phyloP scores from a whole-genome alignment of 2,888 invertebrate genomes.

The Morpho helenor region DNA sequence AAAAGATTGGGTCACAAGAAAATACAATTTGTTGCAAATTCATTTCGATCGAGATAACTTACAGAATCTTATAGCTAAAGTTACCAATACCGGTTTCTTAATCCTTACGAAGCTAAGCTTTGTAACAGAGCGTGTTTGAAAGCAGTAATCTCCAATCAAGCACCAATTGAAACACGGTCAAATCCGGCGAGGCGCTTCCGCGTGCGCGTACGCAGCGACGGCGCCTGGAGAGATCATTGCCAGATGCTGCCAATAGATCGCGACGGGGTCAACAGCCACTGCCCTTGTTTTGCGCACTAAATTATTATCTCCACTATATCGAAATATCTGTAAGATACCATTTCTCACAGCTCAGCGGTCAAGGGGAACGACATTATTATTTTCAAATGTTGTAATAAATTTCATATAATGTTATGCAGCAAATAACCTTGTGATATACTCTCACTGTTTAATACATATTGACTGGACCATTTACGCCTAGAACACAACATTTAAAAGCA shows the following conservation, averaged over 20 bases:
- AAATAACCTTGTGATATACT: constrained; percentile 5
- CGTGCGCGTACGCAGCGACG: constrained; percentile 40
- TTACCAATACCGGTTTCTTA: constrained; percentile 40
- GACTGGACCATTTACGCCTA: neutral
- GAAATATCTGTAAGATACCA: constrained; percentile 38
- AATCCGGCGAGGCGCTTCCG: constrained; percentile 64
- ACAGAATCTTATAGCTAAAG: constrained; percentile 5
- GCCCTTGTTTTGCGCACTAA: constrained; percentile 74
- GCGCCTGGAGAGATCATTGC: constrained; percentile 70
- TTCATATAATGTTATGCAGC: constrained; percentile 8
- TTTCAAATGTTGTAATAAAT: constrained; percentile 12
- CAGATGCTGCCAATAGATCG: constrained; percentile 73
- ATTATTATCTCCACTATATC: constrained; percentile 51
- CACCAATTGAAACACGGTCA: constrained; percentile 69
- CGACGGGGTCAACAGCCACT: constrained; percentile 77
- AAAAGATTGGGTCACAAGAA: constrained; percentile 57
- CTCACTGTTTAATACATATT: neutral
- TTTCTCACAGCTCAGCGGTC: constrained; percentile 44
- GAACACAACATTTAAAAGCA: too few relatives aligned
- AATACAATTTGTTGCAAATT: constrained; percentile 2
- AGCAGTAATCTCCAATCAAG: constrained; percentile 27
- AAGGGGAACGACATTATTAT: constrained; percentile 44
- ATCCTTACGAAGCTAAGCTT: constrained; percentile 45
- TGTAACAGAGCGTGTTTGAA: constrained; percentile 15
- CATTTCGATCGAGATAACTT: constrained; percentile 3